phyloP scores from a whole-genome alignment of 2,113 vertebrate genomes.

The Bungarus multicinctus region DNA sequence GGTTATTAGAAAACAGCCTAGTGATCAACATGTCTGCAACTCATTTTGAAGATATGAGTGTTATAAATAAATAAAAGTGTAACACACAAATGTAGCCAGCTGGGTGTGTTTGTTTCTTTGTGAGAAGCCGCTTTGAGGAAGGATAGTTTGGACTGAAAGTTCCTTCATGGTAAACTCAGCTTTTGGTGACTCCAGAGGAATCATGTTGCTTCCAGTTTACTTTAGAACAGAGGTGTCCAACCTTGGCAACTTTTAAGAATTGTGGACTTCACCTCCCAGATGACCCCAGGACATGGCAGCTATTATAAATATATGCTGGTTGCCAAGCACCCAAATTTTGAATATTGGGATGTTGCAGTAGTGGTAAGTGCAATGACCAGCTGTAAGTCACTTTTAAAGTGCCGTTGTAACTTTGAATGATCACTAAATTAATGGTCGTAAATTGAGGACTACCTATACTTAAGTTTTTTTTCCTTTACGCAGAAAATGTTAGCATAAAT shows the following conservation, averaged over 20 bases:
- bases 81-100: neutral
- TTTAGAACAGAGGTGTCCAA: neutral
- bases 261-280: neutral
- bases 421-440: neutral
- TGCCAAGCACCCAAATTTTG: neutral
- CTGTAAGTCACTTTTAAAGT: neutral
- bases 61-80: neutral
- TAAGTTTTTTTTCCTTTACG: fast-evolving
- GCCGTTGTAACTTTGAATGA: neutral
- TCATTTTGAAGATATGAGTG: neutral
- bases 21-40: neutral
- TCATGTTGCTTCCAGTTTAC: neutral
- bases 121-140: neutral
- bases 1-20: neutral
- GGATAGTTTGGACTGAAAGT: neutral
- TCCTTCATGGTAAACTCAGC: neutral
- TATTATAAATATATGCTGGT: neutral
- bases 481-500: neutral
- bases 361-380: neutral
- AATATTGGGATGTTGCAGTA: neutral
- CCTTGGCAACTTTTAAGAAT: no score
- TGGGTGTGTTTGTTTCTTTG: neutral
- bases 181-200: neutral
- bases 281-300: neutral
- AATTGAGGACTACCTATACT: neutral